A percentile compares a stretch with the other conserved stretches of the same genome.
Conservation (phyloP, 1,140 invertebrate species). For the Drosophila varians region DNA sequence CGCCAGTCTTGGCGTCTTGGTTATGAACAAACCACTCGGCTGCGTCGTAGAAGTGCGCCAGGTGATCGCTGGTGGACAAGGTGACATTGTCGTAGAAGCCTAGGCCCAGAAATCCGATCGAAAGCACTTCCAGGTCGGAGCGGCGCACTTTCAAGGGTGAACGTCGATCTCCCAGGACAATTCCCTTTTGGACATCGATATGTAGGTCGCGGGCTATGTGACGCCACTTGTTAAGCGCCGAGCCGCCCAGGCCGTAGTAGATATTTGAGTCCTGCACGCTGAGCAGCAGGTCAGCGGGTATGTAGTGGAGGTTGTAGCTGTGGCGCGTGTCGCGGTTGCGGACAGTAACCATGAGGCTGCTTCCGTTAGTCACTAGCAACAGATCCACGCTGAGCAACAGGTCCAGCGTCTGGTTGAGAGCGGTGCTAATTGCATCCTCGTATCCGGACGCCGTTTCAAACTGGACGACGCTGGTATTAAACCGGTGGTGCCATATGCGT, state of each 20-base stretch:
- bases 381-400: constrained; percentile 92
- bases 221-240: constrained; percentile 88
- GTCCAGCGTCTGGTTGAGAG: constrained; percentile 89
- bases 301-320: constrained; percentile 92
- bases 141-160: constrained; percentile 87
- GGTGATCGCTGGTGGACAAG: constrained; percentile 92
- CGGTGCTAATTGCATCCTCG: constrained; percentile 87
- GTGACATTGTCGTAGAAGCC: constrained; percentile 93
- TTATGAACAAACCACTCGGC: constrained; percentile 96
- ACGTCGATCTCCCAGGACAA: constrained; percentile 87
- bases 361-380: constrained; percentile 90
- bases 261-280: constrained; percentile 90
- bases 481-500: constrained; percentile 86
- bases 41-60: constrained; percentile 95
- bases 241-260: constrained; percentile 93
- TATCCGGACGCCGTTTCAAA: constrained; percentile 89
- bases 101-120: constrained; percentile 85
- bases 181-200: constrained; percentile 96
- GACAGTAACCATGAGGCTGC: constrained; percentile 90
- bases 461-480: constrained; percentile 87
- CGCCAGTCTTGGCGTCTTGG: constrained; percentile 92
- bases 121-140: constrained; percentile 89
- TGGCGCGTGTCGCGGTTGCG: constrained; percentile 91
- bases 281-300: constrained; percentile 89
- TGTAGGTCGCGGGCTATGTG: constrained; percentile 93